Base-by-base conservation (phyloP, 2,888 invertebrate species). In the Tineola bisselliella region DNA sequence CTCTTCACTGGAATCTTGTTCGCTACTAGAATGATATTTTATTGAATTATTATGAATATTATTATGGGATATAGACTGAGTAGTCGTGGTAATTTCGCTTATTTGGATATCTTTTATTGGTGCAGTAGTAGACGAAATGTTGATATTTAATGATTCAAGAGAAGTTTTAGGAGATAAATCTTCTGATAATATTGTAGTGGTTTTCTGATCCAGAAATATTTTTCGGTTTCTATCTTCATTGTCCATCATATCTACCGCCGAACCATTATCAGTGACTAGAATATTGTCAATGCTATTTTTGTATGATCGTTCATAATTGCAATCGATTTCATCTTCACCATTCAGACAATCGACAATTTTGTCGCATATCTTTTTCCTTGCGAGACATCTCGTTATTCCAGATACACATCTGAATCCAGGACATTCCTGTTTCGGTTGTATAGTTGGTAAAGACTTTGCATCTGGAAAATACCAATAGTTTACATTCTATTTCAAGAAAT, bases 301-400 rank as follows among this genome's bases (percentile, higher is more conserved):
- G 31, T 62, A 44, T 12, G 72, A 64, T 63, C 67, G 70, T 64
- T 68, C 66, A 57, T 66, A 68, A 60, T 75, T 74, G 70, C 95
- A 95, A 60, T 90, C 88, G 0, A 89, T 74, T 84, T 96, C 96
- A 77, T 96, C 96, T 77, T 95, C 95, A 17, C 91, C 94, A 44
- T 90, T 87, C 25, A 95, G 78, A 69, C 95, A 96, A 70, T 95
- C 92, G 0, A 94, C 90, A 44, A 89, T 81, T 68, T 89, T 89
- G 71, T 96, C 91, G 76, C 95, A 96, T 60, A 89, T 89, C 64
- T 89, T 80, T 64, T 87, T 88, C 31, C 81, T 83, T 0, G 92
- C 87, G 17, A 95, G 80, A 72, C 95, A 96, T 71, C 89, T 91
- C 8, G 87, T 83, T 38, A 91, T 87, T 48, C 91, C 91, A 69